Conservation (phyloP, 2,888 invertebrate genomes). For the Apocheima hispidaria region DNA sequence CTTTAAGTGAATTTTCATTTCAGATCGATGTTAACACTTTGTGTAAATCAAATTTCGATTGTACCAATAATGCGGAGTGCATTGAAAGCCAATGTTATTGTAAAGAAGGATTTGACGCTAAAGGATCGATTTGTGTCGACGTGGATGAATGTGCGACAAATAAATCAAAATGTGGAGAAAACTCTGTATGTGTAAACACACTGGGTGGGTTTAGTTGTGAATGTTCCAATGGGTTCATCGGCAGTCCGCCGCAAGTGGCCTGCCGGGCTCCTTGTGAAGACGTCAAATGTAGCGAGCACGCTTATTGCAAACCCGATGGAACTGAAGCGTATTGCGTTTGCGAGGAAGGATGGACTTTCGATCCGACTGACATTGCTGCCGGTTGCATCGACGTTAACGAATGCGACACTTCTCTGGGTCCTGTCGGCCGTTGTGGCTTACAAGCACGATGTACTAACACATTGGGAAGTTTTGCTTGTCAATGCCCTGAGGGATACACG, state of each 20-base stretch:
- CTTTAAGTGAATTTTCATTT: slow-evolving; percentile 45
- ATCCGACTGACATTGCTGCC: slow-evolving; percentile 94
- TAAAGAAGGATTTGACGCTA: slow-evolving; percentile 93
- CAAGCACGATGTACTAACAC: slow-evolving; percentile 93
- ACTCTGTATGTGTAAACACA: slow-evolving; percentile 92
- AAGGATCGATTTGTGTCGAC: slow-evolving; percentile 92
- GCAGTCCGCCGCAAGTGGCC: slow-evolving; percentile 91
- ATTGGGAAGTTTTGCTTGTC: slow-evolving; percentile 92
- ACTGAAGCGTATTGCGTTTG: slow-evolving; percentile 96
- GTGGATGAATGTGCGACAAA: slow-evolving; percentile 91
- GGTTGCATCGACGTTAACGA: slow-evolving; percentile 97
- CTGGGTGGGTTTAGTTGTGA: slow-evolving; percentile 93
- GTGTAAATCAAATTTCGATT: slow-evolving; percentile 95
- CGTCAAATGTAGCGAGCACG: slow-evolving; percentile 95
- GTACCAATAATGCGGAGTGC: slow-evolving; percentile 96
- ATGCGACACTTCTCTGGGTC: slow-evolving; percentile 92
- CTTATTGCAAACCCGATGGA: slow-evolving; percentile 95
- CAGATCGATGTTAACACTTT: slow-evolving; percentile 94
- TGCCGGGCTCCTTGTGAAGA: slow-evolving; percentile 97
- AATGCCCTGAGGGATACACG: slow-evolving; percentile 93
- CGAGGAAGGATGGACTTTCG: slow-evolving; percentile 97
- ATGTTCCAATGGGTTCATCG: slow-evolving; percentile 93
- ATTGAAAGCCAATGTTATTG: slow-evolving; percentile 95
- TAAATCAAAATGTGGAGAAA: slow-evolving; percentile 88
- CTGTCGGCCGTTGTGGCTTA: slow-evolving; percentile 93